Conservation (phyloP, 2,888 invertebrate genomes). For the Eristalinus sepulchralis region DNA sequence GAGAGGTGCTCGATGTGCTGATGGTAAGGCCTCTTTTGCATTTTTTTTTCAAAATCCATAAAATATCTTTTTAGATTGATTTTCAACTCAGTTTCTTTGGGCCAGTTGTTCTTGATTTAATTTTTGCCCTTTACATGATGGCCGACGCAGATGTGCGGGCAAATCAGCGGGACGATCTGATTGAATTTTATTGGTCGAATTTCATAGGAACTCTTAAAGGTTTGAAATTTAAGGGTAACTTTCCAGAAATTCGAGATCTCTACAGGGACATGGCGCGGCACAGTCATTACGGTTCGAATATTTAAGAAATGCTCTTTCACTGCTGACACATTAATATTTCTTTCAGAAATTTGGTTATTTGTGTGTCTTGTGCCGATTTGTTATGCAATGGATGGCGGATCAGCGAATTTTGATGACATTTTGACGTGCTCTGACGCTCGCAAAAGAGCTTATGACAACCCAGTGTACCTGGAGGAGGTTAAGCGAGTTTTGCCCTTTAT, state of each 20-base stretch:
- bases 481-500: conserved; percentile 17
- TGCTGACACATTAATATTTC: background rate
- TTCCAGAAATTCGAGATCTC: conserved; percentile 35
- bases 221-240: conserved; percentile 6
- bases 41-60: background rate
- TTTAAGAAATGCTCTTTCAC: background rate
- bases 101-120: conserved; percentile 40
- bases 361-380: conserved; percentile 72
- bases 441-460: background rate
- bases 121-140: conserved; percentile 22
- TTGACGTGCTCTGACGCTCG: conserved; percentile 1
- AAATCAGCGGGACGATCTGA: conserved; percentile 28
- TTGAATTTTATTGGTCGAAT: conserved; percentile 29
- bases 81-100: conserved; percentile 46
- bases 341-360: conserved; percentile 73
- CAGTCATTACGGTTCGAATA: conserved; percentile 34
- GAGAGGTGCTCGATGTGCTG: conserved; percentile 72
- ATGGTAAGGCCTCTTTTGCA: conserved; percentile 56
- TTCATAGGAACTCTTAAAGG: conserved; percentile 28
- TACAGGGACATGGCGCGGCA: conserved; percentile 20
- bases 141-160: background rate
- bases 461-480: conserved; percentile 1
- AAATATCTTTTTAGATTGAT: conserved; percentile 23
- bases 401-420: background rate
- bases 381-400: conserved; percentile 36